Conservation (phyloP, 2,113 vertebrate genomes). For the Lamprologus tigripictilis region DNA sequence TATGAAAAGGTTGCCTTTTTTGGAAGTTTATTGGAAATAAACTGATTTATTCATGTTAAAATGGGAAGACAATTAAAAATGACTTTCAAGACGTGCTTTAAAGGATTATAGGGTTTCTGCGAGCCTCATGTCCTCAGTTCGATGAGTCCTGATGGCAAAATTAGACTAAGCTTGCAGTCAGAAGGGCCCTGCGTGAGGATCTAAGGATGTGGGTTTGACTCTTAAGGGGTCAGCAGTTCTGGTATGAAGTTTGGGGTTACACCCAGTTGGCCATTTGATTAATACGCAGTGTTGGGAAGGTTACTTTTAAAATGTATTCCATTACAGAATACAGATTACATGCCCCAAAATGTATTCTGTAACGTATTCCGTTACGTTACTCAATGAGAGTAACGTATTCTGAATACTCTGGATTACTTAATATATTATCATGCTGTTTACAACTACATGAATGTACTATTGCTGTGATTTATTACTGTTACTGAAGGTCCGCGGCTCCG, state of each 20-base stretch:
- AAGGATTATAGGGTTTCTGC: not conserved
- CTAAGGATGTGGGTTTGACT: not conserved
- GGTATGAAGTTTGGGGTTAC: not conserved
- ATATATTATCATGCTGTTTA: too few relatives aligned
- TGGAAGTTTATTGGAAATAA: not conserved
- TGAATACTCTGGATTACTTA: too few relatives aligned
- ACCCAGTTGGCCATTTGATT: not conserved
- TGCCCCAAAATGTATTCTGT: too few relatives aligned
- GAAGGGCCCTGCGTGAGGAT: rapidly evolving
- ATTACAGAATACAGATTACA: rapidly evolving
- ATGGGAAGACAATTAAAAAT: not conserved
- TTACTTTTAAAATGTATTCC: too few relatives aligned
- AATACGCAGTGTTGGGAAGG: rapidly evolving
- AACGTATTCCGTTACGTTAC: too few relatives aligned
- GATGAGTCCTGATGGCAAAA: not conserved
- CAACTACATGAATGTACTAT: too few relatives aligned
- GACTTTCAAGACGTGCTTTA: not conserved
- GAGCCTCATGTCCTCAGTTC: not conserved
- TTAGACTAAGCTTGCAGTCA: not conserved
- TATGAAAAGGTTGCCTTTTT: not conserved
- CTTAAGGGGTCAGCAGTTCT: rapidly evolving
- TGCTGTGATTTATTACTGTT: rapidly evolving
- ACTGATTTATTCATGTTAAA: not conserved
- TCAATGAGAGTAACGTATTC: too few relatives aligned
- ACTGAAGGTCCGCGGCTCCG: too few relatives aligned